These are phyloP conservation scores for Ciconia maguari DNA, from an alignment of 2,113 vertebrate species.

Conservation along the genomic window DNA sequence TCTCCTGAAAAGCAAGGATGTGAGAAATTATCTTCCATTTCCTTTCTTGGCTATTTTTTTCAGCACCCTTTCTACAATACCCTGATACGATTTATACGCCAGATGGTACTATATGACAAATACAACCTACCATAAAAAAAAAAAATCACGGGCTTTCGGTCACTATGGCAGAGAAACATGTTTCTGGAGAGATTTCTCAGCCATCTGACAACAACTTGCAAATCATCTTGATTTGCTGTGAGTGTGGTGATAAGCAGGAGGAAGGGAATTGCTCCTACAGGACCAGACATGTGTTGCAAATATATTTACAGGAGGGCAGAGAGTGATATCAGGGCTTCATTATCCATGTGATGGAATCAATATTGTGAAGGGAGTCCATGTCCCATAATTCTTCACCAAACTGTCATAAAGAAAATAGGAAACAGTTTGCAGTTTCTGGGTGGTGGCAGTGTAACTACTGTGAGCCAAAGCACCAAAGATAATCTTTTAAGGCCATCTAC, in stretches of 20 bases:
- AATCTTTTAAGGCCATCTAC: not conserved
- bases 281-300: not conserved
- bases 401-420: not conserved
- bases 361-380: not conserved
- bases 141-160: rapidly evolving
- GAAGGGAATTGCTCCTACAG: not conserved
- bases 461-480: not conserved
- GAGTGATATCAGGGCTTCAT: not conserved
- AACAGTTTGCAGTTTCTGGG: not conserved
- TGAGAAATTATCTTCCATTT: not conserved
- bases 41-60: not conserved
- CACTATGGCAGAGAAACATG: not conserved
- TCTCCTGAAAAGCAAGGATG: not conserved
- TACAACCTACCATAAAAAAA: not conserved
- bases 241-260: not conserved
- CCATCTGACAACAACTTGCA: not conserved
- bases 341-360: not conserved
- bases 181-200: not conserved
- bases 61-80: not conserved
- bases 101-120: not conserved
- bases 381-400: not conserved
- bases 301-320: not conserved
- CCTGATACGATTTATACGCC: not conserved
- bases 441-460: not conserved
- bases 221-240: not conserved